Percentiles rank a stretch among this genome's conserved stretches.
phyloP scores from a whole-genome alignment of 2,113 vertebrate genomes.

The Scopus umbretta region DNA sequence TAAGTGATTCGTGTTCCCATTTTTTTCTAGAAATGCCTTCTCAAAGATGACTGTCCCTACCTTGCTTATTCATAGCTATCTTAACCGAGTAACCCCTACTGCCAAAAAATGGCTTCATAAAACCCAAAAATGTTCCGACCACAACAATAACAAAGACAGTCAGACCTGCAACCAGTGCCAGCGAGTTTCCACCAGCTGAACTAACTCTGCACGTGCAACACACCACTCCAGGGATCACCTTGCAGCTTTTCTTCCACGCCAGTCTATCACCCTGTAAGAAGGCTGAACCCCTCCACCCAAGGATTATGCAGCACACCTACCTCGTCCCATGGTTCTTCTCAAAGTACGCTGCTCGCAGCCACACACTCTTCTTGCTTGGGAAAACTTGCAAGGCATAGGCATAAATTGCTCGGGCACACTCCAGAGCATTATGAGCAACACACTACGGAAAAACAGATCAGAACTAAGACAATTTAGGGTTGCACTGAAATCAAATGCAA shows the following conservation, averaged over 20 bases:
- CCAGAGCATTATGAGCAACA: conserved; percentile 90
- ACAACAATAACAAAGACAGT: not conserved
- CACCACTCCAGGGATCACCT: not conserved
- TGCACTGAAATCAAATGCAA: not conserved
- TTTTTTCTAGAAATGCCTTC: not conserved
- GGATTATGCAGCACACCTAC: conserved; percentile 19
- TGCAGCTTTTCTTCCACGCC: not conserved
- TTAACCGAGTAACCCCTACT: not conserved
- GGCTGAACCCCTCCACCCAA: not conserved
- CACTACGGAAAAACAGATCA: conserved; percentile 73
- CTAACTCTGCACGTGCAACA: not conserved
- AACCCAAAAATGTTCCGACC: not conserved
- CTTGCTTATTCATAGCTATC: not conserved
- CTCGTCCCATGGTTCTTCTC: conserved; percentile 97
- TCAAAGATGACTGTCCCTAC: not conserved
- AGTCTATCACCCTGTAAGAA: too few relatives aligned
- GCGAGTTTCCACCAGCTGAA: not conserved
- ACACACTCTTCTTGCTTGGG: conserved; percentile 98
- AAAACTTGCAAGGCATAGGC: conserved; percentile 95
- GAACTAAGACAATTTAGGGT: not conserved
- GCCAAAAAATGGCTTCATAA: not conserved
- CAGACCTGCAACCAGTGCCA: not conserved
- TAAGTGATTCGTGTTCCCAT: not conserved
- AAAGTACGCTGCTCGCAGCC: conserved; percentile 95
- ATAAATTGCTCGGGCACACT: conserved; percentile 96